Base-by-base conservation (phyloP, 1,140 invertebrate genomes). In the Nasonia vitripennis region DNA sequence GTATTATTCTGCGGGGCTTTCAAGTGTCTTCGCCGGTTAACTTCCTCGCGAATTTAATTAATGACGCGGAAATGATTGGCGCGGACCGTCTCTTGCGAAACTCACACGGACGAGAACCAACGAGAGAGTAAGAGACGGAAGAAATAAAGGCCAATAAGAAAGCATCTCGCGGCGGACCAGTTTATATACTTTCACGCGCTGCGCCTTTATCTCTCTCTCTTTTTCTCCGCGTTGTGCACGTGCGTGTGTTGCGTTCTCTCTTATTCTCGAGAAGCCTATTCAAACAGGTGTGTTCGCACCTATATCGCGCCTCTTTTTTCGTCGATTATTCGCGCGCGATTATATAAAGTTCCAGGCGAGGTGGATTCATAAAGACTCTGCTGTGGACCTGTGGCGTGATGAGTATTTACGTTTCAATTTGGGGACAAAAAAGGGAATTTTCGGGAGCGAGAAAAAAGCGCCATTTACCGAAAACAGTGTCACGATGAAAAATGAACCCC, bases 31-130 rank as follows among this genome's bases (percentile, higher is more conserved):
- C 51, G 34, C 4, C 20, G 78, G n/a, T 45, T 11, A 37, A 79
- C 78, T 79, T 79, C 78, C 55, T 68, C 51, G 11, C 78, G 78
- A 41, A 79, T 81, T 81, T 81, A 81, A 81, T 81, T 81, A 71
- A 81, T 81, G 79, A 81, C n/a, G 41, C 79, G 41, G 68, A 81
- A 81, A 71, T 71, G 79, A 81, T 81, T 51, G 79, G 67, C 68
- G 41, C 37, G 37, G 20, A 62, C 6, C 20, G 62, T 55, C 20
- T n/a, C 34, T 71, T 37, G 79, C 68, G 34, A 80, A 80, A 70
- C 51, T 20, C 17, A 62, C 6, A 17, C 55, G 17, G 20, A 62
- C 55, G 55, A 55, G 23, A 34, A 45, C 34, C 34, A 37, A 3
- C n/a, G 34, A 20, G 55, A 11, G 48, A 20, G 2, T 37, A 37